Conservation (phyloP, 2,797 vertebrate species). For the Liasis olivaceus region DNA sequence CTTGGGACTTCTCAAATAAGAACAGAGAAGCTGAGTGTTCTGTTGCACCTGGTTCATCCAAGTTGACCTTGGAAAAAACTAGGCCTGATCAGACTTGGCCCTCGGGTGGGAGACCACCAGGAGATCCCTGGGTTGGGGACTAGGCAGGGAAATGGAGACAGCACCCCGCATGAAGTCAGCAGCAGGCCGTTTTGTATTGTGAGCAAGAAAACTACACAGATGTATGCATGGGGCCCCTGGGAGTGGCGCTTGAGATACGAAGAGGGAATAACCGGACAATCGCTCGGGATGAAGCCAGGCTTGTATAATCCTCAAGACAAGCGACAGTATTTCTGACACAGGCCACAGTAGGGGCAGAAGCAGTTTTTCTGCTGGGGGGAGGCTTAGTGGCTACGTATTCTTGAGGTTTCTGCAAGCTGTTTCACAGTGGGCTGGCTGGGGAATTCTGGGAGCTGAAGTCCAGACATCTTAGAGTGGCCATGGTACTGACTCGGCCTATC, state of each 20-base stretch:
- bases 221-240: not conserved
- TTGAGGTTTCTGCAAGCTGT: too few relatives aligned
- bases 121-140: not conserved
- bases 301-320: not conserved
- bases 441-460: not conserved
- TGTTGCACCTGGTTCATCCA: too few relatives aligned
- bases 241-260: too few relatives aligned
- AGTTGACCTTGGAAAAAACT: too few relatives aligned
- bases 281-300: too few relatives aligned
- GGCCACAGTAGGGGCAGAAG: not conserved
- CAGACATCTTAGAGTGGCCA: not conserved
- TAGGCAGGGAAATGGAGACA: not conserved
- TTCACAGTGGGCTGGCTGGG: not conserved
- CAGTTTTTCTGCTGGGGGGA: not conserved
- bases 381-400: too few relatives aligned
- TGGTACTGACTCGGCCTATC: not conserved
- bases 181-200: not conserved
- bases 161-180: not conserved
- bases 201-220: not conserved
- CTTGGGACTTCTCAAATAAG: too few relatives aligned
- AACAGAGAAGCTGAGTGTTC: too few relatives aligned
- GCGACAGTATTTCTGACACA: not conserved
- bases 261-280: too few relatives aligned
- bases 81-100: too few relatives aligned
- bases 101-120: too few relatives aligned